Conservation (phyloP, 2,113 vertebrate species). For the Alethe castanea region DNA sequence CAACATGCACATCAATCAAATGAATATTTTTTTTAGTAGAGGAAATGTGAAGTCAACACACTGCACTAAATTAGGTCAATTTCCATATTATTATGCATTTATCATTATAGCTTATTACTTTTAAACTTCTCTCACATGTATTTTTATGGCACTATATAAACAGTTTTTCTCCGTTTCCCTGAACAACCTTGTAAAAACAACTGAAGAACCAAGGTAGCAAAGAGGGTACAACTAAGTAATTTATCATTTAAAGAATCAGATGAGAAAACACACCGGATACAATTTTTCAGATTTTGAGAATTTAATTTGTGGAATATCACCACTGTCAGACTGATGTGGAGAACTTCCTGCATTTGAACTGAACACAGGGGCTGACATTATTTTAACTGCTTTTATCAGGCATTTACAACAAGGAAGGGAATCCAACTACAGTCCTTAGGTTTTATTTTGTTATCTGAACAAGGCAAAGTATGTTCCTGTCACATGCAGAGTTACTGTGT, state of each 20-base stretch:
- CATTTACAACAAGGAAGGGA: background rate
- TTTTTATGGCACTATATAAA: background rate
- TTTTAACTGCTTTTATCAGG: background rate
- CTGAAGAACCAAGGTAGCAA: background rate
- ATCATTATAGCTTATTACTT: slow-evolving; percentile 23
- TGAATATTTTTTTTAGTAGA: background rate
- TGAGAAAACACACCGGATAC: background rate
- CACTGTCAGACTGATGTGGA: background rate
- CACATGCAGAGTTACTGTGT: background rate
- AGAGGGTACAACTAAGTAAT: background rate
- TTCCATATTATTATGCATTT: slow-evolving; percentile 11
- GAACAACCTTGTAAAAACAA: background rate
- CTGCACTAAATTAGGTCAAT: background rate
- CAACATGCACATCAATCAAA: slow-evolving; percentile 3
- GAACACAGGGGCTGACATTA: background rate
- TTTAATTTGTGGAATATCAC: background rate
- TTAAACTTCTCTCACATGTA: background rate
- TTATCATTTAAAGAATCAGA: background rate
- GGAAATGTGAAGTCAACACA: background rate
- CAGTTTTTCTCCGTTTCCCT: background rate
- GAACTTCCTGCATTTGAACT: background rate
- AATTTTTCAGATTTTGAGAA: background rate
- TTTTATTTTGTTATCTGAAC: background rate
- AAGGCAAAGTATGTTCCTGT: background rate
- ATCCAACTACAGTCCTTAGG: background rate